phyloP scores from a whole-genome alignment of 2,113 vertebrate species.

The Hemiscyllium ocellatum region DNA sequence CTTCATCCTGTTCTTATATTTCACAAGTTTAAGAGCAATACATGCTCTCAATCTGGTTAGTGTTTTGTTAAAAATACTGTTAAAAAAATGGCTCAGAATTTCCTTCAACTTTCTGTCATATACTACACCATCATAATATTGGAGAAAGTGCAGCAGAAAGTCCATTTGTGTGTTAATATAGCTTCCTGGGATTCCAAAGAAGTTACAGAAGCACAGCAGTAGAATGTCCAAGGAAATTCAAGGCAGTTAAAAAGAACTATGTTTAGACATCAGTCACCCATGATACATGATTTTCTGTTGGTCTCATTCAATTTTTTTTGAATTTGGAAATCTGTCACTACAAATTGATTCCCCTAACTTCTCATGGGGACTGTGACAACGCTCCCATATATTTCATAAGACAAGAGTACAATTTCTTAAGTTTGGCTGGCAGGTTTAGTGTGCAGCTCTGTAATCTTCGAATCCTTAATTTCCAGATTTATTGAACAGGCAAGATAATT shows the following conservation, averaged over 20 bases:
- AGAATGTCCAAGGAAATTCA: background rate
- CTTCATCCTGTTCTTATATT: background rate
- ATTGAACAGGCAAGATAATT: slow-evolving; percentile 5
- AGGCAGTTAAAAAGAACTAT: too few relatives aligned
- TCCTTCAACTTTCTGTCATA: background rate
- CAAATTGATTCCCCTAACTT: background rate
- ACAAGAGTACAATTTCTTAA: background rate
- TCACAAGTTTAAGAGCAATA: background rate
- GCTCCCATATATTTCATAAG: background rate
- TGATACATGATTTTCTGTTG: background rate
- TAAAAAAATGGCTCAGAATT: background rate
- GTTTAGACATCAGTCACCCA: background rate
- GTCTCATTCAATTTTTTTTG: background rate
- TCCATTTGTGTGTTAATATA: background rate
- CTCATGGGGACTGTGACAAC: background rate
- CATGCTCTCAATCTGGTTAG: background rate
- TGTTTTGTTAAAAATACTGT: background rate
- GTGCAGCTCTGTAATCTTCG: background rate
- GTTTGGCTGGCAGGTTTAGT: background rate
- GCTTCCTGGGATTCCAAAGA: background rate
- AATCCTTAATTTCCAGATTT: background rate
- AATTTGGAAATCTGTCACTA: background rate
- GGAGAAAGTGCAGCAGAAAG: background rate
- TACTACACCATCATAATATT: background rate
- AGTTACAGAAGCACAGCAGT: background rate